Base-by-base conservation (phyloP, 2,113 vertebrate species). In the Mionectes macconnelli region DNA sequence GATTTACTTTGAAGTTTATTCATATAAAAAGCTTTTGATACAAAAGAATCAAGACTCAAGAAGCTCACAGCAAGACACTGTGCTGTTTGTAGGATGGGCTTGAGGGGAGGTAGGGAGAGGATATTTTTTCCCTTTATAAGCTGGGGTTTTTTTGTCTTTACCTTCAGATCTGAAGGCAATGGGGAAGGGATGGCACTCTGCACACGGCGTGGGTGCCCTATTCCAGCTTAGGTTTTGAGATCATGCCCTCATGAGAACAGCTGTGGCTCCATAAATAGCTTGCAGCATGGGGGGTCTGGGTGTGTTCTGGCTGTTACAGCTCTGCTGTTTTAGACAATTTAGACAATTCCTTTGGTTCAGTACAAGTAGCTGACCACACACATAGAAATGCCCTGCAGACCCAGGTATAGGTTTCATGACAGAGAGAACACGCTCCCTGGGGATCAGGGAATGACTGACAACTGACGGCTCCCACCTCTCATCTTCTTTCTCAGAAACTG, bases 381-480 rank as follows among this genome's bases (percentile, higher is more conserved):
- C 1, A 0, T 24, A 86, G 81, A 44, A 63, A 25, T 57, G 59
- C 60, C 52, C 70, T 63, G 82, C 60, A 87, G 44, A 49, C 25
- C 39, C 44, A 28, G 50, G n/a, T 60, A 50, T 13, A 21, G 25
- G 57, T 72, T 68, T 45, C 40, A 39, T 4, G 20, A 18, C 30
- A 45, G n/a, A 47, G 44, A 45, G 9, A 23, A 37, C 2, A 1
- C 0, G 0, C 28, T 23, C 30, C 44, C 37, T 27, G 50, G 31
- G 37, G 25, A 92, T 64, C 37, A 37, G 39, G 19, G 14, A 1
- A 27, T 50, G 24, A 50, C 52, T 6, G 3, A 15, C 45, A 57
- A 44, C 56, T 70, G 37, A n/a, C 18, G 22, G 74, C 59, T 84
- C 45, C 78, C 47, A 44, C 27, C 12, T 66, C n/a, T 28, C 30